Evolutionary conservation across 1,140 invertebrate genomes (phyloP), one percentile per base, ranked within the genome.

Genomic region (Capitella teleta): DNA sequence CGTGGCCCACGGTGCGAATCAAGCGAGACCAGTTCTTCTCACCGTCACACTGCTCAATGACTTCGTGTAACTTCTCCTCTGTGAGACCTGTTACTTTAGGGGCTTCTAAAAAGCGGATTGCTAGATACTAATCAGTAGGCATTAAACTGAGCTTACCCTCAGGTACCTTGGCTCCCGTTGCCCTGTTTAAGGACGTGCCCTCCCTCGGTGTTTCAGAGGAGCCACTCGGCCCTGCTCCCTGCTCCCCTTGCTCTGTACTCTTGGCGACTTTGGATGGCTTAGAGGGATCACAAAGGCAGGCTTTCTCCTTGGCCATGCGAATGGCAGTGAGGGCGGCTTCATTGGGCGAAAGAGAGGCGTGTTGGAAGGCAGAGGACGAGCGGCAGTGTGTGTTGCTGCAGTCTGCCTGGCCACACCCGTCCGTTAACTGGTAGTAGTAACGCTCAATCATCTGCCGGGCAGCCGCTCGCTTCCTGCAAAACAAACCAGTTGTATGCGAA

Each of bases 391-490:
- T 77, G 75, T 93, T 94, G 55, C 80, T 77, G 73, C 89, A 93
- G 47, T 80, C 75, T 6, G 79, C 73, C 67, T 90, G 86, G 5
- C 88, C 88, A 75, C 89, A 94, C 51, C 89, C 89, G 69, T 90
- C 83, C 12, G 83, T 83, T 48, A 94, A 74, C 73, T 92, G 87
- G 73, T 87, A 88, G 69, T 92, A 94, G 72, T 92, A 93, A 57
- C 84, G 80, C 69, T 91, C 86, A 53, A 93, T 92, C 37, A 90
- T 74, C 70, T 87, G 84, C 67, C 82, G 86, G 21, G 85, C 87
- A 55, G 86, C 84, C 54, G 84, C 82, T 59, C 87, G 78, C 77
- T 91, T 92, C 85, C 70, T 73, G 53, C 10, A 56, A 52, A 54
- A 42, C 49, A 42, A 5, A 34, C 49, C 18, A n/a, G n/a, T n/a